Evolutionary conservation across 1,140 invertebrate species (phyloP).

Genomic region (Papilio polyxenes): DNA sequence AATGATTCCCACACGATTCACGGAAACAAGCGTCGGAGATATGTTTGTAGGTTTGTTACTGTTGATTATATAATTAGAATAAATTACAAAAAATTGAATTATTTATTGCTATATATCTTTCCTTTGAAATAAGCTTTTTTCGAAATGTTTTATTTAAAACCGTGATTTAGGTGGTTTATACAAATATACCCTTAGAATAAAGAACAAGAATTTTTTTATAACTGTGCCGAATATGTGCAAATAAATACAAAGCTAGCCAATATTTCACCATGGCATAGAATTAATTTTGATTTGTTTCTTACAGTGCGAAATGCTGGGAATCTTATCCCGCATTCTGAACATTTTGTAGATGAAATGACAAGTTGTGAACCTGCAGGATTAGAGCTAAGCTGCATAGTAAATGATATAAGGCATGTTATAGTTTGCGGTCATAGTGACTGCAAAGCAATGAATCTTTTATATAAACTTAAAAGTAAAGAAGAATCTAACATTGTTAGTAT

Average conservation of each 20-base stretch:
- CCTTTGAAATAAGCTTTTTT: no score
- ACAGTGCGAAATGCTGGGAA: slow-evolving; percentile 97
- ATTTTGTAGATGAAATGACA: slow-evolving; percentile 91
- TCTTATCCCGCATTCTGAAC: slow-evolving; percentile 93
- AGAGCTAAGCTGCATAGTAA: slow-evolving; percentile 96
- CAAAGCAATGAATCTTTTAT: slow-evolving; percentile 97
- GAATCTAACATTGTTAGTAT: slow-evolving; percentile 85
- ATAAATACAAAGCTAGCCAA: no score
- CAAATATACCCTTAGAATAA: background rate
- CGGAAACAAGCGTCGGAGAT: slow-evolving; percentile 96
- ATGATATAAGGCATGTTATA: slow-evolving; percentile 95
- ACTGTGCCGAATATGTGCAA: background rate
- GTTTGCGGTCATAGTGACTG: slow-evolving; percentile 99
- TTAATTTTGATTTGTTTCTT: slow-evolving; percentile 58
- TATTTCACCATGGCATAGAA: background rate
- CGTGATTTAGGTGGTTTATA: background rate
- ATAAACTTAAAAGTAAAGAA: slow-evolving; percentile 89
- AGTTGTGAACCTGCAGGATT: slow-evolving; percentile 97
- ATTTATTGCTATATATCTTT: no score
- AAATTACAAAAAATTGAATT: background rate
- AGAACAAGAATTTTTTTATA: background rate
- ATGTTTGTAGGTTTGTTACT: slow-evolving; percentile 94
- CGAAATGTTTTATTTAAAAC: no score
- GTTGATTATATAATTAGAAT: slow-evolving; percentile 30
- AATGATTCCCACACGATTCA: slow-evolving; percentile 97